Conservation (phyloP, 2,888 invertebrate species). For the Euplexia lucipara region DNA sequence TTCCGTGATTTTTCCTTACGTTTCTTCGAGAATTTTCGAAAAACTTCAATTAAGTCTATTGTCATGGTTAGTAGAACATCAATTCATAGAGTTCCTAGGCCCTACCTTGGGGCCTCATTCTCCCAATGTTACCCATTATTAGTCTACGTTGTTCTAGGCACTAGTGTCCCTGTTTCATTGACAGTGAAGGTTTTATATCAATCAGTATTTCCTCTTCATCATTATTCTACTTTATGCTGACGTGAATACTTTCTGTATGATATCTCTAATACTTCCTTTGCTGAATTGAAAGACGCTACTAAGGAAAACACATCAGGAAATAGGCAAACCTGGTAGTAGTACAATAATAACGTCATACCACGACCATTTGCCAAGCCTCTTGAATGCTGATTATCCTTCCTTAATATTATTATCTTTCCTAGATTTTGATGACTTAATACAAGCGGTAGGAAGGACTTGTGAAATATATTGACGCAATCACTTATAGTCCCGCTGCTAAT, state of each 20-base stretch:
- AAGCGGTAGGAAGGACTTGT: conserved; percentile 21
- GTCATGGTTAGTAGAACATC: background rate
- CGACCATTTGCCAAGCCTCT: conserved; percentile 8
- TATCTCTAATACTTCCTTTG: conserved; percentile 2
- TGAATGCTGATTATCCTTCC: conserved; percentile 38
- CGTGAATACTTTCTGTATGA: background rate
- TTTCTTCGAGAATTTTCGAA: conserved; percentile 7
- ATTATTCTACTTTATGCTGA: background rate
- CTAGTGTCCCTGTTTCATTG: conserved; percentile 34
- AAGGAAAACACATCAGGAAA: conserved; percentile 45
- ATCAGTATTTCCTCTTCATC: conserved; percentile 28
- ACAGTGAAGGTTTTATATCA: conserved; percentile 35
- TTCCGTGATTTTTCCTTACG: conserved; percentile 39
- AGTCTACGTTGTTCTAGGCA: background rate
- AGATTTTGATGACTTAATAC: background rate
- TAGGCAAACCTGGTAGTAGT: conserved; percentile 7
- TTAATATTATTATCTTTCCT: conserved; percentile 5
- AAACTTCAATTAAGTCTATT: too few species aligned
- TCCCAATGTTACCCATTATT: conserved; percentile 16
- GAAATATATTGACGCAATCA: conserved; percentile 55
- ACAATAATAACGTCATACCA: conserved; percentile 25
- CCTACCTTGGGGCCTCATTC: conserved; percentile 27
- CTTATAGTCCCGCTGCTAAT: conserved; percentile 40
- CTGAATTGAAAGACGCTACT: conserved; percentile 14
- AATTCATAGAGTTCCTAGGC: background rate